Base-by-base conservation (phyloP, 2,113 vertebrate species). In the Tupaia tana region DNA sequence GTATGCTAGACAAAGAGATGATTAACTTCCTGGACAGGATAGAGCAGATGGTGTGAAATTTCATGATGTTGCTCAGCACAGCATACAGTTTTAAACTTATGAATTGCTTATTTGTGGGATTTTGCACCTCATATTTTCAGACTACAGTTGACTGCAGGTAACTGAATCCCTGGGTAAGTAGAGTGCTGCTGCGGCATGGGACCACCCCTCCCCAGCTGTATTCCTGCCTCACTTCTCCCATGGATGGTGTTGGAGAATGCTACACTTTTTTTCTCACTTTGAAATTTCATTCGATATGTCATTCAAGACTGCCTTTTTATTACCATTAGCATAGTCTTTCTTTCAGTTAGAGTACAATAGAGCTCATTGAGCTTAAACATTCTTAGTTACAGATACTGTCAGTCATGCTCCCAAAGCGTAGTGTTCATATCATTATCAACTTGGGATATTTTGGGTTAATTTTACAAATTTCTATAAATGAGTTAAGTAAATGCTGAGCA, bases 401-500 rank as follows among this genome's bases (percentile, higher is more conserved):
- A 73, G 2, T 54, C 12, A 43, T 54, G 56, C 15, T 70, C 86
- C 24, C 69, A 75, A 67, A 85, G 1, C 54, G 66, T 54, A 8
- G 34, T 74, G 34, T 66, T 86, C 43, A 9, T 9, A 12, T 70
- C 27, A 16, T 63, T 22, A 86, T 43, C 85, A 61, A 90, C 20
- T 66, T 86, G 19, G 25, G 20, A 29, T 58, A 66, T 80, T 93
- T 92, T 56, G 77, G 61, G 7, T 92, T 69, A 87, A 70, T 90
- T 92, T 86, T 84, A 59, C 34, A 92, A 77, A 88, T 75, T 74
- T 43, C 71, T 96, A 0, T 80, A 34, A 58, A 58, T 78, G 43
- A 86, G 11, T 31, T 83, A 34, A 54, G 15, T 67, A 86, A 87
- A 25, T 34, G 8, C n/a, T 86, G 25, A 79, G 59, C 66, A 69